phyloP scores from a whole-genome alignment of 2,888 invertebrate genomes.

The Leistus spinibarbis region DNA sequence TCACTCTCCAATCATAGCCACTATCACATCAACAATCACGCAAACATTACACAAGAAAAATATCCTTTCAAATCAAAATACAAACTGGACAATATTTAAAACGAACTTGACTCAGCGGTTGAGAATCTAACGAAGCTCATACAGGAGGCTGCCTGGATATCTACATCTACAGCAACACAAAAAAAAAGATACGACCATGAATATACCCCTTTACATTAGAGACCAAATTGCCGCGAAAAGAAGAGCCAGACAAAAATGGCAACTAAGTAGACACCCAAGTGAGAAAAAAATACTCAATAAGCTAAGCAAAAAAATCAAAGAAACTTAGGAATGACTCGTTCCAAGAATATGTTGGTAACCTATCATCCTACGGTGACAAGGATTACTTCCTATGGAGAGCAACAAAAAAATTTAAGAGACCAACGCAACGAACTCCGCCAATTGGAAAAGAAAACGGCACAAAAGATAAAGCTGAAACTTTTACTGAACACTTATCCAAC shows the following conservation, averaged over 20 bases:
- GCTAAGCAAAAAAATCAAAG: conserved; percentile 40
- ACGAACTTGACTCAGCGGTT: background rate
- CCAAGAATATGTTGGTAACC: conserved; percentile 22
- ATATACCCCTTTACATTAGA: conserved; percentile 2
- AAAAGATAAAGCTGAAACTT: conserved; percentile 41
- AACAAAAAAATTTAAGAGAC: conserved; percentile 38
- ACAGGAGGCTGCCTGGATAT: conserved; percentile 5
- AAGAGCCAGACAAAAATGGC: conserved; percentile 41
- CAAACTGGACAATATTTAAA: background rate
- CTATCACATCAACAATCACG: background rate
- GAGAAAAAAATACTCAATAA: conserved; percentile 41
- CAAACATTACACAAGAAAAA: background rate
- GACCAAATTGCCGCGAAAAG: conserved; percentile 15
- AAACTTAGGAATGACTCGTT: conserved; percentile 38
- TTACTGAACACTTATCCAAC: conserved; percentile 38
- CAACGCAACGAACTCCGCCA: conserved; percentile 16
- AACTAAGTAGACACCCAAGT: conserved; percentile 34
- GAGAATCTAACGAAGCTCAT: background rate
- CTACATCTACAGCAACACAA: conserved; percentile 5
- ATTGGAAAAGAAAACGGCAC: conserved; percentile 14
- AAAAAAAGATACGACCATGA: background rate
- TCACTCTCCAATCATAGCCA: background rate
- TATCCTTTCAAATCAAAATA: background rate
- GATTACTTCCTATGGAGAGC: conserved; percentile 41
- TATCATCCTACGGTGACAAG: conserved; percentile 10